Percentiles rank a stretch among this genome's conserved stretches.
These are phyloP conservation scores for Ptyas mucosa DNA, from an alignment of 2,113 vertebrate species.

Conservation along the genomic window DNA sequence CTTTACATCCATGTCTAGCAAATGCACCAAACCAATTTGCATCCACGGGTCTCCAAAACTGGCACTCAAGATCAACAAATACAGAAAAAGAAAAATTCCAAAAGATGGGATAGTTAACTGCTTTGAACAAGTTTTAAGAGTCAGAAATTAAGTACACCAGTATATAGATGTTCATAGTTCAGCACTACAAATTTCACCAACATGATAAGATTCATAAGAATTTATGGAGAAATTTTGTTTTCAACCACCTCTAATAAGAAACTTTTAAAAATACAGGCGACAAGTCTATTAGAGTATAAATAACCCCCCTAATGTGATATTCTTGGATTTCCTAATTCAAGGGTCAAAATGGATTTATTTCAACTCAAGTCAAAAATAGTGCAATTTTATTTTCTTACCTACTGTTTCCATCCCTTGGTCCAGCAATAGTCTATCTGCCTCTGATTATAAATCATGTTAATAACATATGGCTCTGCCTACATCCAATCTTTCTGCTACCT, in stretches of 20 bases:
- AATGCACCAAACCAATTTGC: not conserved
- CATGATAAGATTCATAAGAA: not conserved
- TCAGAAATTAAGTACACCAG: not conserved
- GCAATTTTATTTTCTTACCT: not conserved
- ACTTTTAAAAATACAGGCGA: not conserved
- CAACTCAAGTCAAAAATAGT: not conserved
- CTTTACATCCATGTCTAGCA: not conserved
- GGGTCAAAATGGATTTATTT: not conserved
- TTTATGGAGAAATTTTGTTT: not conserved
- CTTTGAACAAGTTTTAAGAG: not conserved
- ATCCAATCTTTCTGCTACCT: not conserved
- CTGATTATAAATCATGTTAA: not conserved
- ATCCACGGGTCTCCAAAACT: not conserved
- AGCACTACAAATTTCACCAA: not conserved
- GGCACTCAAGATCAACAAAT: not conserved
- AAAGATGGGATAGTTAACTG: not conserved
- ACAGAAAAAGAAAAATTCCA: not conserved
- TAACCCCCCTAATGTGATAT: not conserved
- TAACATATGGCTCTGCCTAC: not conserved
- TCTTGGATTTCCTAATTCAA: constrained; percentile 3
- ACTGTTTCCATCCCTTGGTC: too few relatives aligned
- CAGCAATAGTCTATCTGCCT: not conserved
- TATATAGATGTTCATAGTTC: not conserved
- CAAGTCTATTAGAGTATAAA: not conserved
- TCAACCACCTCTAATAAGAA: not conserved